A percentile compares a stretch with the other conserved stretches of the same genome.
These are phyloP conservation scores for Hypotaenidia okinawae DNA, from an alignment of 2,797 vertebrate species.

Conservation along the genomic window DNA sequence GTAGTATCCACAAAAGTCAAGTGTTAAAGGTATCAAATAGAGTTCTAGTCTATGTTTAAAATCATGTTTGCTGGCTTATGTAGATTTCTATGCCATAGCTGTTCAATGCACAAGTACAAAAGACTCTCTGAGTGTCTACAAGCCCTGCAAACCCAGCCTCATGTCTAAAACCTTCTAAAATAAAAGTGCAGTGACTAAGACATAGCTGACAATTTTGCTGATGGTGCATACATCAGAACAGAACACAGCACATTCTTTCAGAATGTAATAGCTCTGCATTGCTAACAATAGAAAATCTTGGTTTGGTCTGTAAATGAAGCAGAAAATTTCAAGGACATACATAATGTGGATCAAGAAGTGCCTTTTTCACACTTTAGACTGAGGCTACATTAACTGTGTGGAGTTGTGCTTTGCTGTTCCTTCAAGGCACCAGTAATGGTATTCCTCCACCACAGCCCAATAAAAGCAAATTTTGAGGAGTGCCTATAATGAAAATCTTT, in stretches of 20 bases:
- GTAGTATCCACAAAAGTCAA: not conserved
- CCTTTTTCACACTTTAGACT: not conserved
- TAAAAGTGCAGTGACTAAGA: slow-evolving; percentile 22
- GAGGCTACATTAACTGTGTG: not conserved
- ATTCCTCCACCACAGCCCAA: not conserved
- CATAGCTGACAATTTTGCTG: slow-evolving; percentile 38
- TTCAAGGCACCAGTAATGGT: not conserved
- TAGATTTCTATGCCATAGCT: not conserved
- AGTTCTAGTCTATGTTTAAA: not conserved
- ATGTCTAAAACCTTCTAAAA: not conserved
- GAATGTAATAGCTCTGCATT: slow-evolving; percentile 25
- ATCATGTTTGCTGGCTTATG: not conserved
- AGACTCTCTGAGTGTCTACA: not conserved
- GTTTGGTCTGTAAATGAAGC: slow-evolving; percentile 28
- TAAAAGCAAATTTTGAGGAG: not conserved
- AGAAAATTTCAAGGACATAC: slow-evolving; percentile 42
- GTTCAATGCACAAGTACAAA: not conserved
- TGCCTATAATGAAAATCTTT: not conserved
- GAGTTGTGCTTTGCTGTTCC: not conserved
- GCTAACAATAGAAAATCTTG: slow-evolving; percentile 56
- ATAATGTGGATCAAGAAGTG: not conserved
- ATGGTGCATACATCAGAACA: not conserved
- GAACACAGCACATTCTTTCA: not conserved
- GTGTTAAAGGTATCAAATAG: not conserved
- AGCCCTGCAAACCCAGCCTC: not conserved